Base-by-base conservation (phyloP, 2,797 vertebrate genomes). In the Sphaeramia orbicularis region DNA sequence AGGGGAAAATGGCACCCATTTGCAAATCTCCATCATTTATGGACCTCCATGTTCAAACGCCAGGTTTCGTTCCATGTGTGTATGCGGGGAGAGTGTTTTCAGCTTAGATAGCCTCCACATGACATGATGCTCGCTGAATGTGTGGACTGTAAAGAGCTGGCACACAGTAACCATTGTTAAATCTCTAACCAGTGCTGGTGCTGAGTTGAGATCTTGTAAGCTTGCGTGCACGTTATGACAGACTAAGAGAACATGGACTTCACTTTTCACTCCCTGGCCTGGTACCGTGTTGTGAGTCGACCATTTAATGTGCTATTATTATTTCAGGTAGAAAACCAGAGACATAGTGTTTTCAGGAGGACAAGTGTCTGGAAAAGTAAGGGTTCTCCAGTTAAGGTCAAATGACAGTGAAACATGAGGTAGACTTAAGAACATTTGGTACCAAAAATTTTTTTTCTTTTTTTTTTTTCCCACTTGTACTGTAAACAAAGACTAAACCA, bases 21-120 rank as follows among this genome's bases (percentile, higher is more conserved):
- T 90, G 81, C 84, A 85, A 79, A 88, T 76, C 74, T 92, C 75
- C 68, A 89, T 92, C 90, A 92, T 92, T 92, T 85, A 90, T 91
- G 63, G 73, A 73, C 47, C 58, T 70, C 51, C 41, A 30, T 75
- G 62, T 82, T 76, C 68, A 74, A 73, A 86, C 73, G 75, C 63
- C 71, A 85, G 57, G 68, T 76, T 82, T 66, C 66, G 70, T 84
- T 77, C 14, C 1, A 0, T 67, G 57, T 13, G 32, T 72, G 62
- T 44, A 47, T 68, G 36, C 53, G 27, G 30, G 55, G 7, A 19
- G n/a, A 71, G 52, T 15, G 10, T 55, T 68, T 67, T 32, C 42
- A 54, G 62, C 65, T 73, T 36, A 59, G 49, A 68, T 66, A 12
- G 35, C 49, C 63, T 51, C 58, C 27, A 64, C 48, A 41, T 66